phyloP scores from a whole-genome alignment of 2,113 vertebrate genomes.

The Hippocampus guttulatus region DNA sequence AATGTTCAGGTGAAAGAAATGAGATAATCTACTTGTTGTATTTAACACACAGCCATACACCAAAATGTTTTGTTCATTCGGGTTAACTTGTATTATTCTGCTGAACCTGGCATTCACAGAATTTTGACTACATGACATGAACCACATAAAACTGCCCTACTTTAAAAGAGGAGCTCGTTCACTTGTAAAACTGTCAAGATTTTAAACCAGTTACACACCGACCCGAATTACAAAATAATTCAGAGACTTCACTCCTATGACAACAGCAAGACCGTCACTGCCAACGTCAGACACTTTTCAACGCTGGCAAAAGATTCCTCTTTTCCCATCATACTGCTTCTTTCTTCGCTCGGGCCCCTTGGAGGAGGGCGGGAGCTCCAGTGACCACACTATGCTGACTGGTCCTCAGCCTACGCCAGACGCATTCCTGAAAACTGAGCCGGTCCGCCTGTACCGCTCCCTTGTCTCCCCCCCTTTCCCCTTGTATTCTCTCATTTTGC shows the following conservation, averaged over 20 bases:
- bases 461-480: constrained; percentile 35
- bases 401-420: constrained; percentile 63
- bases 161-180: neutral
- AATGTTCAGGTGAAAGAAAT: too few relatives aligned
- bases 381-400: constrained; percentile 66
- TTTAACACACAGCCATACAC: neutral
- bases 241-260: constrained; percentile 38
- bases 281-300: constrained; percentile 25
- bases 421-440: constrained; percentile 76
- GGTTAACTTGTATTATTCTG: neutral
- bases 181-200: neutral
- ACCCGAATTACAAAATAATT: constrained; percentile 37
- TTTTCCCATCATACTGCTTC: constrained; percentile 54
- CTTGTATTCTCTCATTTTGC: neutral
- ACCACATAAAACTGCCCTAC: neutral
- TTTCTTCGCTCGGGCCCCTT: constrained; percentile 61
- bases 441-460: constrained; percentile 47
- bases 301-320: constrained; percentile 42
- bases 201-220: constrained; percentile 31
- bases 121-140: neutral
- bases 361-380: constrained; percentile 62
- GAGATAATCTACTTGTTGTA: too few relatives aligned
- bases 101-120: neutral
- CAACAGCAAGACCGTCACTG: constrained; percentile 6
- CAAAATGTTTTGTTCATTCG: neutral